Conservation (phyloP, 2,888 invertebrate genomes). For the Electrophaes corylata region DNA sequence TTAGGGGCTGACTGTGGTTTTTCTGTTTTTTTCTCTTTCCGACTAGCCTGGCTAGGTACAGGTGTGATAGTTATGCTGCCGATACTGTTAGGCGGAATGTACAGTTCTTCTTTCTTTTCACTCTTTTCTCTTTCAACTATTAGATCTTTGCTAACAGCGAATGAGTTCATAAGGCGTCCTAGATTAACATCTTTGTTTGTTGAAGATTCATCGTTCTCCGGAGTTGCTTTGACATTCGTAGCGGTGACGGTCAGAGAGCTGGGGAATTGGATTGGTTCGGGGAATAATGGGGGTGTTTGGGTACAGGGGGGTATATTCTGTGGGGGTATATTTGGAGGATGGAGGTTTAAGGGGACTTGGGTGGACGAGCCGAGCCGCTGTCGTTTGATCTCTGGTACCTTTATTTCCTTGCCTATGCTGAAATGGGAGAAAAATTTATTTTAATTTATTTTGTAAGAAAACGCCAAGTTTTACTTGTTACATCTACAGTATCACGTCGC, state of each 20-base stretch:
- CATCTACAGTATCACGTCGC: no score
- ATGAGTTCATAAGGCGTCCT: constrained; percentile 58
- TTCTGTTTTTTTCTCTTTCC: constrained; percentile 57
- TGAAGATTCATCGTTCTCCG: constrained; percentile 51
- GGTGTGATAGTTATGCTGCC: constrained; percentile 80
- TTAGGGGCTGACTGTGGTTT: constrained; percentile 6
- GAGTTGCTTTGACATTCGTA: constrained; percentile 44
- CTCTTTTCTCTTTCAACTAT: constrained; percentile 53
- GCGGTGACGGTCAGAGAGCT: constrained; percentile 77
- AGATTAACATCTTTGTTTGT: constrained; percentile 39
- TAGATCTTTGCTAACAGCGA: constrained; percentile 60
- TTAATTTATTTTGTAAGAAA: background rate
- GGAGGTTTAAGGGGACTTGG: constrained; percentile 36
- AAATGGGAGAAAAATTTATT: constrained; percentile 41
- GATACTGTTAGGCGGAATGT: constrained; percentile 71
- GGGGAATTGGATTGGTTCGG: constrained; percentile 73
- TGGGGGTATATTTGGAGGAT: constrained; percentile 1
- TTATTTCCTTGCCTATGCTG: constrained; percentile 75
- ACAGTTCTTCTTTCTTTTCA: constrained; percentile 63
- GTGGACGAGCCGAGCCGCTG: constrained; percentile 59
- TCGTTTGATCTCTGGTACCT: constrained; percentile 65
- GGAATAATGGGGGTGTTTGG: constrained; percentile 43
- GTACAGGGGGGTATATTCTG: constrained; percentile 13
- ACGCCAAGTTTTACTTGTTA: no score
- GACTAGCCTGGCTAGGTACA: constrained; percentile 52